Evolutionary conservation across 2,797 vertebrate genomes (phyloP), one percentile per base, ranked within the genome.

Genomic region (Acropternis orthonyx): DNA sequence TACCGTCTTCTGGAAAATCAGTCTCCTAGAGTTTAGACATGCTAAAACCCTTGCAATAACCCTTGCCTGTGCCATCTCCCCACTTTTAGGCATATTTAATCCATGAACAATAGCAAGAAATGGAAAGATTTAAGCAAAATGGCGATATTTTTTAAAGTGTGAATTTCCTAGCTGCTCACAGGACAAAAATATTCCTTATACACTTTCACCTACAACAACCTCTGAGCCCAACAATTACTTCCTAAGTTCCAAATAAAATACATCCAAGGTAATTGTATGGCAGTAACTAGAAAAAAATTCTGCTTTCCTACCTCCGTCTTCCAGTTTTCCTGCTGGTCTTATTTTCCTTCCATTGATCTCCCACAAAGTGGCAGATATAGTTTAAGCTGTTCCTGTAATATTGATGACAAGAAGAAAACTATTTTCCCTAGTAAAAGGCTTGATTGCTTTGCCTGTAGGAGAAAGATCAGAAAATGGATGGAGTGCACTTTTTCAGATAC

Each of bases 271-370:
- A 85, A 91, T 48, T 65, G 16, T 19, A 28, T 28, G 16, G 7
- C n/a, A 80, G 27, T 41, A 85, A 30, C 51, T 39, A 85, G 51
- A 73, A 91, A 92, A 82, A 5, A 89, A 69, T 63, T 73, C 66
- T 86, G 9, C n/a, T 89, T 82, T 89, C 27, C 16, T 52, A n/a
- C 30, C 80, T 13, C 44, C 55, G 26, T 52, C 44, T 89, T 89
- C 23, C 21, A 77, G 3, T 94, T 94, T 93, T 76, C 44, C 41
- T 84, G 22, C 41, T 58, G 44, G 28, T 37, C 21, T 63, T 76
- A 58, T 32, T 92, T 83, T 83, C 43, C 36, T 87, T 83, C 58
- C n/a, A 66, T 28, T 69, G 51, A 44, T 72, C 36, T 85, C 46
- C 46, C n/a, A 69, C 26, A 74, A 85, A 87, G 44, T 36, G 23